Evolutionary conservation across 2,113 vertebrate genomes (phyloP).

Genomic region (human (Homo sapiens)): GRCh38 chr11:78589501-78590000

Average conservation of each 20-base stretch:
- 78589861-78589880: no score
- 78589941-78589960: neutral
- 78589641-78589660: neutral
- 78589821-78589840: no score
- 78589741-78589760: no score
- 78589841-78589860: no score
- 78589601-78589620: neutral
- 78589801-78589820: no score
- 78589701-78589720: neutral
- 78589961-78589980: neutral
- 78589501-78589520: neutral
- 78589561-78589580: neutral
- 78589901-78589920: no score
- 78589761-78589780: no score
- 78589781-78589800: no score
- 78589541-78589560: neutral
- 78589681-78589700: neutral
- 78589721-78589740: neutral
- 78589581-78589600: neutral
- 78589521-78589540: slow-evolving; percentile 39
- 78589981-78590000: neutral
- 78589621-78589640: neutral
- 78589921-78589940: neutral
- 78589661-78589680: neutral
- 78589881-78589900: no score